Evolutionary conservation across 1,140 invertebrate genomes (phyloP), one percentile per base, ranked within the genome.

Genomic region (Holotrichia oblita): DNA sequence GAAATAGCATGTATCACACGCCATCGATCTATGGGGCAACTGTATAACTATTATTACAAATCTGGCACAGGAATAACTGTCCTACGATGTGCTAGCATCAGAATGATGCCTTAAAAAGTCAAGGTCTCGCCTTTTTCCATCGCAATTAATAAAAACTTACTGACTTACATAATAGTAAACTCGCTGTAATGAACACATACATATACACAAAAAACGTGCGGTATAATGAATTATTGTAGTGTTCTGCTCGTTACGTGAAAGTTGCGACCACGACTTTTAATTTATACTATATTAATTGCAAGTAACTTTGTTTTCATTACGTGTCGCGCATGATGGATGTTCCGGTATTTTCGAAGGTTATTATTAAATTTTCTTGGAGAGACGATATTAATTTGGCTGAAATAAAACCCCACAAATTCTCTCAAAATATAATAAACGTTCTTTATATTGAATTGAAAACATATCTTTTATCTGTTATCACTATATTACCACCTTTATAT

Each of bases 51-150:
- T 34, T 34, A 34, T 34, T 34, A 34, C 27, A 34, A 34, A 34
- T 34, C 27, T 34, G 27, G 27, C 27, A 34, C 27, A 34, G 4
- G 27, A 34, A 4, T 34, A 44, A 44, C 42, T 10, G 42, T 44
- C 14, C 42, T 14, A 44, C 48, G 48, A 14, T 17, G 48, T 55
- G 48, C 48, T 55, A 6, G 48, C 17, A 14, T 14, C 48, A 17
- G 48, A 55, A n/a, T 55, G 48, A 55, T 55, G 48, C 48, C 48
- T 55, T 55, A 55, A 55, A 55, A 55, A 55, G 48, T 55, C 48
- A 55, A 55, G 48, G 48, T 55, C 48, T 55, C 14, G 48, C 48
- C 12, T 55, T 55, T 17, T 55, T 55, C 48, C 17, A 55, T n/a
- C n/a, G 48, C 48, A 55, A 55, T 55, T n/a, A 55, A 55, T 55